A percentile compares a stretch with the other conserved stretches of the same genome.
Conservation (phyloP, 2,888 invertebrate species). For the Sinhomidia bicolor region DNA sequence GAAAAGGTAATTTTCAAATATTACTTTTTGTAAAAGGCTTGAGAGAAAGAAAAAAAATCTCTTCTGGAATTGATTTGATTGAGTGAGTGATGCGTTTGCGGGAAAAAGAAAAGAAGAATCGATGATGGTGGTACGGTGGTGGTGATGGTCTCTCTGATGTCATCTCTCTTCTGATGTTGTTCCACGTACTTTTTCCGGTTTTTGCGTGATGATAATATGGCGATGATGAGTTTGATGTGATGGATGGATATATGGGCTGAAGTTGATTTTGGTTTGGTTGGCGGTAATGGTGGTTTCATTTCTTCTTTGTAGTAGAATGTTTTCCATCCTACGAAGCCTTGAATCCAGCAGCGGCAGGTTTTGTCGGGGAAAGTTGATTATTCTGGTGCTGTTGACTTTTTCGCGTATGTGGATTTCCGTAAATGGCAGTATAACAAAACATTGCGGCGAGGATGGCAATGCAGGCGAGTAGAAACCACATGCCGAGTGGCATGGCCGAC, state of each 20-base stretch:
- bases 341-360: constrained; percentile 26
- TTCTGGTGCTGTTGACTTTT: constrained; percentile 39
- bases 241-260: background rate
- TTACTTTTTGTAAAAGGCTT: background rate
- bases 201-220: background rate
- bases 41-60: background rate
- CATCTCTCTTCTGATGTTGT: constrained; percentile 4
- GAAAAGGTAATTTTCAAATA: background rate
- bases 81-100: constrained; percentile 36
- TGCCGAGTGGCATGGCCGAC: constrained; percentile 75
- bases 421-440: constrained; percentile 74
- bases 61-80: constrained; percentile 32
- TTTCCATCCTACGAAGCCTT: constrained; percentile 10
- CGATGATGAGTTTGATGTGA: background rate
- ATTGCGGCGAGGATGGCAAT: constrained; percentile 74
- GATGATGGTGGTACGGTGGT: background rate
- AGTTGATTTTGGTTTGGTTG: background rate
- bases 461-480: constrained; percentile 78
- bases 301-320: background rate
- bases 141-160: background rate
- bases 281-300: background rate
- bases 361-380: constrained; percentile 39
- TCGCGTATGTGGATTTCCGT: constrained; percentile 52
- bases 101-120: constrained; percentile 17
- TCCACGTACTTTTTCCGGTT: background rate